Evolutionary conservation across 2,797 vertebrate genomes (phyloP).

Genomic region (Champsocephalus gunnari): DNA sequence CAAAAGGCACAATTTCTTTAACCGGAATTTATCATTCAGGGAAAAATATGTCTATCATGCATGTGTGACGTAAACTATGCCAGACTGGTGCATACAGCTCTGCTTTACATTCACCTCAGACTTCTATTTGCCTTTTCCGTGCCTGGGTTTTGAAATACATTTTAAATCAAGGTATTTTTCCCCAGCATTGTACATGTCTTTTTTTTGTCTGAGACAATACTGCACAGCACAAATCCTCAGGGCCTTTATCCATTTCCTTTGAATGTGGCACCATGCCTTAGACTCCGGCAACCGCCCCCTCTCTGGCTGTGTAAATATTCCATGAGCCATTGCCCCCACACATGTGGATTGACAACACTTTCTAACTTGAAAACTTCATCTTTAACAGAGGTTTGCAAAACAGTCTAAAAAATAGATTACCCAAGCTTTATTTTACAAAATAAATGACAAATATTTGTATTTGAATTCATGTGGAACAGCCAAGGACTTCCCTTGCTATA

Average conservation of each 20-base stretch:
- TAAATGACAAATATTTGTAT: not conserved
- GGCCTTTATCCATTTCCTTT: conserved; percentile 82
- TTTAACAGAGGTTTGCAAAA: conserved; percentile 39
- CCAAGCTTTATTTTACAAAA: conserved; percentile 20
- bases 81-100: conserved; percentile 59
- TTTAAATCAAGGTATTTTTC: conserved; percentile 86
- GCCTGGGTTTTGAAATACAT: conserved; percentile 82
- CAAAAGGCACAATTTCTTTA: conserved; percentile 41
- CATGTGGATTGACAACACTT: conserved; percentile 68
- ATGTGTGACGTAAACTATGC: conserved; percentile 66
- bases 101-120: conserved; percentile 81
- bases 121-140: conserved; percentile 76
- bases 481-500: not conserved
- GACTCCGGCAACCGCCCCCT: conserved; percentile 58
- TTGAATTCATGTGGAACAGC: conserved; percentile 6
- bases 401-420: conserved; percentile 14
- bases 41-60: conserved; percentile 49
- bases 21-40: conserved; percentile 45
- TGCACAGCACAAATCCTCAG: conserved; percentile 78
- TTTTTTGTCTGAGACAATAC: conserved; percentile 80
- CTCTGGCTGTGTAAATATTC: conserved; percentile 82
- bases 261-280: conserved; percentile 77
- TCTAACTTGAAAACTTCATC: conserved; percentile 58
- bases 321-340: conserved; percentile 71
- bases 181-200: conserved; percentile 71